Base-by-base conservation (phyloP, 2,113 vertebrate genomes). In the Xiphias gladius region DNA sequence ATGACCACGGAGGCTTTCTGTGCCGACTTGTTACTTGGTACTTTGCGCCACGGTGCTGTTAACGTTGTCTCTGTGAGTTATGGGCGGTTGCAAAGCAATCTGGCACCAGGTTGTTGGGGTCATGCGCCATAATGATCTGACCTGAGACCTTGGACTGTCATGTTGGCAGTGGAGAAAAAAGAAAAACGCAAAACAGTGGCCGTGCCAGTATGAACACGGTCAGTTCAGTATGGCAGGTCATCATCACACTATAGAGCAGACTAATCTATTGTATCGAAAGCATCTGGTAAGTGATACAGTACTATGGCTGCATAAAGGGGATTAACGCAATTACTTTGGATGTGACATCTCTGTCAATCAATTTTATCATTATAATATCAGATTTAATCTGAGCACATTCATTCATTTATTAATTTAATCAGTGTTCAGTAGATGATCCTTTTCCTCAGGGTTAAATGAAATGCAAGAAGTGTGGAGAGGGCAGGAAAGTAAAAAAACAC, bases 81-180 rank as follows among this genome's bases (percentile, higher is more conserved):
- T 78, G 59, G 59, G 39, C 71, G 43, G 69, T 2, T 77, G 72
- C 52, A 78, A 80, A 82, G 83, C 65, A 87, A 85, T 88, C 78
- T 86, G 85, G 48, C n/a, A 43, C 11, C 32, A 75, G 61, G 26
- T 64, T 41, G 52, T 35, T 70, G 59, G 69, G 77, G 61, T 87
- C 72, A 83, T 39, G 68, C 64, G 54, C 24, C 32, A 59, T 66
- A 55, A 76, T 86, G 72, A 88, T 80, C 76, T 46, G 61, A 80
- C 55, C 41, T 54, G 28, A 73, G 82, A 82, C 88, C 91, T 84
- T 93, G 76, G 70, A 71, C 61, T 64, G 57, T 80, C 86, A 67
- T 32, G 59, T 52, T 73, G 69, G 41, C 46, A 17, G 32, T 30
- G 3, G 7, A 16, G n/a, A 14, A 16, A 28, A 46, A 10, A 32